These are phyloP conservation scores for Augochlorella aurata DNA, from an alignment of 2,888 invertebrate genomes.

Conservation along the genomic window DNA sequence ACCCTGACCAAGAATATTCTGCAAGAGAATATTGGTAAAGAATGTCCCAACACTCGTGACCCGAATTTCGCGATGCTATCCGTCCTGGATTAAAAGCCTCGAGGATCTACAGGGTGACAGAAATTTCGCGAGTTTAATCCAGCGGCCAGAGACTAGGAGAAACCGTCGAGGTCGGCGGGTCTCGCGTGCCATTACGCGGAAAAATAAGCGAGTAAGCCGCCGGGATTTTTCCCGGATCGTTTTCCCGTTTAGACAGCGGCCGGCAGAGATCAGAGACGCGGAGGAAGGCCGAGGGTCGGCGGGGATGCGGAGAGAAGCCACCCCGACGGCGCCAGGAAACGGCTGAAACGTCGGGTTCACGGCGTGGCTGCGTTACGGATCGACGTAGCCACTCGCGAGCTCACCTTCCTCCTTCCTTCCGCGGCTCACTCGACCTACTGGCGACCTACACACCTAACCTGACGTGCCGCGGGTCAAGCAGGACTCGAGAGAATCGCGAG, in stretches of 20 bases:
- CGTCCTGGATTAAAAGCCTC: neutral
- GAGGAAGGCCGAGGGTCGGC: neutral
- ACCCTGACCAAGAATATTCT: no score
- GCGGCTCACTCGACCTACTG: constrained; percentile 61
- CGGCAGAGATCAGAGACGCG: constrained; percentile 1
- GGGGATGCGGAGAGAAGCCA: neutral
- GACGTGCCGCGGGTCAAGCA: constrained; percentile 65
- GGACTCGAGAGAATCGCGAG: constrained; percentile 41
- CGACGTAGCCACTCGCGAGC: constrained; percentile 48
- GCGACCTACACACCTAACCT: constrained; percentile 63
- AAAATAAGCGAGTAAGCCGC: constrained; percentile 27
- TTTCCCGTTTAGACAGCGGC: neutral
- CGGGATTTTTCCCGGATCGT: constrained; percentile 36
- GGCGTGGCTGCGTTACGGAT: constrained; percentile 54
- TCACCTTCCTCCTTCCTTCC: constrained; percentile 56
- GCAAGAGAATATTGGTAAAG: no score
- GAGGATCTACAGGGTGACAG: neutral
- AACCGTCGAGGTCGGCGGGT: constrained; percentile 25
- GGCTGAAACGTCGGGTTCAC: constrained; percentile 51
- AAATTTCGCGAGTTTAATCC: neutral
- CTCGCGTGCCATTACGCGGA: constrained; percentile 27
- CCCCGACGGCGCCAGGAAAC: constrained; percentile 44
- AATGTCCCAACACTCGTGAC: no score
- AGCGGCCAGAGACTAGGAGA: no score
- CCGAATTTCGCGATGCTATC: neutral